These are phyloP conservation scores for Kradibia gibbosae DNA, from an alignment of 1,140 invertebrate species.

Conservation along the genomic window DNA sequence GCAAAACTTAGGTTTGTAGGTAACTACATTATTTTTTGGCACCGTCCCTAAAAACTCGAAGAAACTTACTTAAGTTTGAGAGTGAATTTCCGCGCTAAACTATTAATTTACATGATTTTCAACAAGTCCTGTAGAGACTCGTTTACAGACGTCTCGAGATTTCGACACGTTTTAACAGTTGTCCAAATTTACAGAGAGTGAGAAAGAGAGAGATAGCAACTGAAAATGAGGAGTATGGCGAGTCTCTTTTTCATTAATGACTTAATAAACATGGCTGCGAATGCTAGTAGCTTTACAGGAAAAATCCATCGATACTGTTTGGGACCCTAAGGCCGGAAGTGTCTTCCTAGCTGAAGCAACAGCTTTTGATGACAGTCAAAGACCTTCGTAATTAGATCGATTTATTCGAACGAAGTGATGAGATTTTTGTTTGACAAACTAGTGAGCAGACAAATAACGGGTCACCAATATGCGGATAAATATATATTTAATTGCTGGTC, in stretches of 20 bases:
- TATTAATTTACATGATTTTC: slow-evolving; percentile 43
- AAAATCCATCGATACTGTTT: slow-evolving; percentile 37
- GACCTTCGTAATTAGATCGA: not conserved
- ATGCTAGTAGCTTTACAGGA: not conserved
- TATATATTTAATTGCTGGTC: not conserved
- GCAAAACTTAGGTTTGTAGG: not conserved
- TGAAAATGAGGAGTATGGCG: not conserved
- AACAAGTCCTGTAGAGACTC: slow-evolving; percentile 5
- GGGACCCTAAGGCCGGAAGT: slow-evolving; percentile 14
- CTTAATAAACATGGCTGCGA: slow-evolving; percentile 27
- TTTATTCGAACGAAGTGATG: not conserved
- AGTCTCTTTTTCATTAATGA: slow-evolving; percentile 17
- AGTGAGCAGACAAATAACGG: not conserved
- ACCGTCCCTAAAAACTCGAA: not conserved
- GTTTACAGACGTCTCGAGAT: not conserved
- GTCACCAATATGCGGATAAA: not conserved
- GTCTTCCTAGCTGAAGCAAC: not conserved
- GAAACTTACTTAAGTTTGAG: slow-evolving; percentile 33
- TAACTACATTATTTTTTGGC: not conserved
- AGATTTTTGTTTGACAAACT: no score
- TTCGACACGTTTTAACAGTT: slow-evolving; percentile 41
- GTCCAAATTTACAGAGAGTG: not conserved
- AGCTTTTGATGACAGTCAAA: not conserved
- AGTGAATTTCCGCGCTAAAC: slow-evolving; percentile 36
- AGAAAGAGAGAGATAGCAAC: not conserved